Percentiles rank a stretch among this genome's conserved stretches.
Evolutionary conservation across 2,888 invertebrate genomes (phyloP).

Genomic region (Chrysolina americana): DNA sequence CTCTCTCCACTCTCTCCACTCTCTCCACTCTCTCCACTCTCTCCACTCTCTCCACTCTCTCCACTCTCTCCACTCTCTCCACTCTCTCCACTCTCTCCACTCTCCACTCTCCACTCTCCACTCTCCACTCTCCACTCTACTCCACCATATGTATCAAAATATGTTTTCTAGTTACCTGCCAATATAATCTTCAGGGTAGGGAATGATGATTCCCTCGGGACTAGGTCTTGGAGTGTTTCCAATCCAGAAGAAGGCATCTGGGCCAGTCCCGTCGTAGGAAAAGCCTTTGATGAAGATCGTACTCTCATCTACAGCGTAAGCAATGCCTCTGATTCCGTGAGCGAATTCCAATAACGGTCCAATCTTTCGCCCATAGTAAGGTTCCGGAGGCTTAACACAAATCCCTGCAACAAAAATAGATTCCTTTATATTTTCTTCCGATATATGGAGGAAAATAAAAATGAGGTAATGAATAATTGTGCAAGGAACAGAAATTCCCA

Average conservation of each 20-base stretch:
- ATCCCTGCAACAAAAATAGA: constrained; percentile 55
- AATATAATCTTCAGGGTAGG: constrained; percentile 87
- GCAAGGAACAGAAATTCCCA: too few relatives aligned
- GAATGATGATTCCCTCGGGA: constrained; percentile 87
- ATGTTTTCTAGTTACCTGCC: constrained; percentile 77
- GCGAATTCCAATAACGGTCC: constrained; percentile 82
- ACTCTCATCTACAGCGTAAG: constrained; percentile 90
- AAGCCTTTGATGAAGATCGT: constrained; percentile 91
- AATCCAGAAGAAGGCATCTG: constrained; percentile 93
- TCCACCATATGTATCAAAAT: background rate
- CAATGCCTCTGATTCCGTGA: constrained; percentile 85
- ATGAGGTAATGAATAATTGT: too few relatives aligned
- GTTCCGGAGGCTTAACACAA: constrained; percentile 70
- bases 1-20: too few relatives aligned
- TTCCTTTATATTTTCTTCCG: background rate
- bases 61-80: too few relatives aligned
- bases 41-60: too few relatives aligned
- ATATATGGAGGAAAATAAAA: background rate
- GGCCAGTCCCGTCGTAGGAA: constrained; percentile 89
- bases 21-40: too few relatives aligned
- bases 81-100: too few relatives aligned
- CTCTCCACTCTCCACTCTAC: background rate
- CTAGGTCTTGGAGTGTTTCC: constrained; percentile 85
- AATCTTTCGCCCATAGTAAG: constrained; percentile 84
- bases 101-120: too few relatives aligned